These are phyloP conservation scores for Neotoma lepida DNA, from an alignment of 2,113 vertebrate species.

Conservation along the genomic window DNA sequence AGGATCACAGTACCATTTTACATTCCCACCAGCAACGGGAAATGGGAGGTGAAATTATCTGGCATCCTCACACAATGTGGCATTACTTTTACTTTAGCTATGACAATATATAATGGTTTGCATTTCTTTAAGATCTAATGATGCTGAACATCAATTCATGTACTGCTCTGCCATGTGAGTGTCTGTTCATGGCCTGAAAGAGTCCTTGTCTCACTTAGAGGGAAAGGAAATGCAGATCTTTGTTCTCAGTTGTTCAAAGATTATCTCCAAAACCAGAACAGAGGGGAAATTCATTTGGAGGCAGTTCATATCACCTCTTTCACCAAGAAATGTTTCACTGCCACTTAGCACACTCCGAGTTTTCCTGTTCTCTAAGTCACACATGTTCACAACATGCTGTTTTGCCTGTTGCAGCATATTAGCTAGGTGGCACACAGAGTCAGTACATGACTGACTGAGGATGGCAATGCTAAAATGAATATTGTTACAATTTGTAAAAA, in stretches of 20 bases:
- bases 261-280: not conserved
- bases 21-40: not conserved
- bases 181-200: slow-evolving; percentile 1
- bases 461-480: slow-evolving; percentile 28
- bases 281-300: not conserved
- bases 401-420: not conserved
- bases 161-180: not conserved
- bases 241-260: not conserved
- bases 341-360: not conserved
- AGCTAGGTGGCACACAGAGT: not conserved
- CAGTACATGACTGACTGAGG: not conserved
- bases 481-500: slow-evolving; percentile 20
- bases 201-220: not conserved
- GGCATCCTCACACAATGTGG: too few species aligned
- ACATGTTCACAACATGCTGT: not conserved
- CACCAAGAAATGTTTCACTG: not conserved
- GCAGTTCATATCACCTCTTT: not conserved
- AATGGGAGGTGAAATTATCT: not conserved
- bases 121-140: not conserved
- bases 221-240: not conserved
- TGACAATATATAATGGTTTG: not conserved
- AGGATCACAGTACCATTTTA: not conserved
- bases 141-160: not conserved
- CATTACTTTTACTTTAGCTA: not conserved
- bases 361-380: not conserved